Evolutionary conservation across 2,113 vertebrate species (phyloP).

Genomic region (Muntiacus muntjak): DNA sequence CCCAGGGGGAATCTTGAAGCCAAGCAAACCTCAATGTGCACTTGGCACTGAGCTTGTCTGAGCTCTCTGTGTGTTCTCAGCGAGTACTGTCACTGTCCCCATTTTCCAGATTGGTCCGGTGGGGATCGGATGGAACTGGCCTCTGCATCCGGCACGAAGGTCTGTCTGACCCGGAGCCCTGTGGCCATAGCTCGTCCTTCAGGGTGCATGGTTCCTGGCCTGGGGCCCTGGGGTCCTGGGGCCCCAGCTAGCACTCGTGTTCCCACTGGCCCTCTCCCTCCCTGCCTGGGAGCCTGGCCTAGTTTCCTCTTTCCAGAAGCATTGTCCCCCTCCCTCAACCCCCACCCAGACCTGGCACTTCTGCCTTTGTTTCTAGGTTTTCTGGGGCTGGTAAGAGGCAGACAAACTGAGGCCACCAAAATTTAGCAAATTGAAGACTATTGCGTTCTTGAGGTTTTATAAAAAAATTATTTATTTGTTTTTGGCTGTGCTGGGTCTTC

Average conservation of each 20-base stretch:
- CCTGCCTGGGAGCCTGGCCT: neutral
- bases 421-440: slow-evolving; percentile 1
- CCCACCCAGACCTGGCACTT: neutral
- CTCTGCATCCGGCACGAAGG: neutral
- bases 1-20: neutral
- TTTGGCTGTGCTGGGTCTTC: neutral
- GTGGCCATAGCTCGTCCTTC: neutral
- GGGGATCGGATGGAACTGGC: neutral
- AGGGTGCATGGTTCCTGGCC: neutral
- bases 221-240: neutral
- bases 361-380: slow-evolving; percentile 6
- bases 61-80: neutral
- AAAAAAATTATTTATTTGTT: neutral
- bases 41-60: neutral
- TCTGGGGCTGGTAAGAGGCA: neutral
- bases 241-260: neutral
- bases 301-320: neutral
- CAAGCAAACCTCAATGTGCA: neutral
- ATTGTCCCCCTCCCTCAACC: neutral
- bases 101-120: neutral
- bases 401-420: slow-evolving; percentile 3
- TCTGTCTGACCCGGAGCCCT: neutral
- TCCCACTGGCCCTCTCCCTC: neutral
- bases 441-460: neutral
- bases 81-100: neutral